phyloP scores from a whole-genome alignment of 2,113 vertebrate species.

The Ursus arctos region DNA sequence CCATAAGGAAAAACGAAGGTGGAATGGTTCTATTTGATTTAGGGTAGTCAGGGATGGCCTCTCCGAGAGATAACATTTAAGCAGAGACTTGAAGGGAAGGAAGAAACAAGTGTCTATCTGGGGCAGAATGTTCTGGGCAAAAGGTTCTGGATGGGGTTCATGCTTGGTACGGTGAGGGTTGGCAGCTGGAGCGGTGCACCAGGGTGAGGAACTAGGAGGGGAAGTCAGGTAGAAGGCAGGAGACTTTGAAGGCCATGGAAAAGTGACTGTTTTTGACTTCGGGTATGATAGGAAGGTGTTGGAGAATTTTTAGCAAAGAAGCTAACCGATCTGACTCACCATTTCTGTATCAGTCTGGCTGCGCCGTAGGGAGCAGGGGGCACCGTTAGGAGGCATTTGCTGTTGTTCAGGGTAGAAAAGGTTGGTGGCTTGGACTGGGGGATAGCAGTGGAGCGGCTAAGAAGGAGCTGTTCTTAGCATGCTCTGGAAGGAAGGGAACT shows the following conservation, averaged over 20 bases:
- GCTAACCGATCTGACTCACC: neutral
- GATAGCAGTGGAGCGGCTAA: neutral
- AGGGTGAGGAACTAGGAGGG: neutral
- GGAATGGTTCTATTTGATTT: neutral
- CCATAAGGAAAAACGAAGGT: neutral
- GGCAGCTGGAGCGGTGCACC: neutral
- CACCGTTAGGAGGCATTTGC: neutral
- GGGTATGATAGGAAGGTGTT: neutral
- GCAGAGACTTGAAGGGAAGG: neutral
- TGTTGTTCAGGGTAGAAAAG: neutral
- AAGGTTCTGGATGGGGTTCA: neutral
- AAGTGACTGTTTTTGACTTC: neutral
- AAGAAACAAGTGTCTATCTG: neutral
- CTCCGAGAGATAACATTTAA: neutral
- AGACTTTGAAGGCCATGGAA: neutral
- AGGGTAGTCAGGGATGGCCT: neutral
- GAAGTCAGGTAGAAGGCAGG: too few relatives aligned
- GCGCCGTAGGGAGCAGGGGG: neutral
- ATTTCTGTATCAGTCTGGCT: neutral
- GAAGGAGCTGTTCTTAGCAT: neutral
- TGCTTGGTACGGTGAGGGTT: neutral
- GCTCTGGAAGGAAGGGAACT: neutral
- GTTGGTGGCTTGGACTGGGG: neutral
- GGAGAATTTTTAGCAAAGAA: neutral
- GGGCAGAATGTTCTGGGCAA: neutral